These are phyloP conservation scores for Lumbricus terrestris DNA, from an alignment of 2,888 invertebrate species.

Conservation along the genomic window DNA sequence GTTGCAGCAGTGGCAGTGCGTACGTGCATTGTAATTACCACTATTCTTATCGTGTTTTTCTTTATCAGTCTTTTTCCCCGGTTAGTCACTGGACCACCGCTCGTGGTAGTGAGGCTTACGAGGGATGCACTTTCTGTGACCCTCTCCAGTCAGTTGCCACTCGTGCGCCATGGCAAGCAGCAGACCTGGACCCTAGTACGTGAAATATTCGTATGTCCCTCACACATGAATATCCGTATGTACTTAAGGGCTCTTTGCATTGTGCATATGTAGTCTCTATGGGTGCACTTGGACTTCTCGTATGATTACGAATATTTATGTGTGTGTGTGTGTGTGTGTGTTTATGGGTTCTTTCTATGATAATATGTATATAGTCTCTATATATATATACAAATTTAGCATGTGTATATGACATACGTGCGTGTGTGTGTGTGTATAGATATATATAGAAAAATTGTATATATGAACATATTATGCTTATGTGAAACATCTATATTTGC, in stretches of 20 bases:
- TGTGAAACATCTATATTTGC: constrained; percentile 16
- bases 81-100: neutral
- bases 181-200: neutral
- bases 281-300: neutral
- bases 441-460: neutral
- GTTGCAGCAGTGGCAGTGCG: neutral
- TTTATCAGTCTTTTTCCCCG: neutral
- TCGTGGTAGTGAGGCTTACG: neutral
- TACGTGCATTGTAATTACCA: neutral
- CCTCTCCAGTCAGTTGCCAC: neutral
- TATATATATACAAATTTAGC: neutral
- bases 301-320: neutral
- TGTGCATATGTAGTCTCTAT: neutral
- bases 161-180: neutral
- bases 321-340: neutral
- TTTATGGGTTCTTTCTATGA: neutral
- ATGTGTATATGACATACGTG: too few species aligned
- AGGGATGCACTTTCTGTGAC: neutral
- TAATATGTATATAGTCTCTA: neutral
- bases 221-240: neutral
- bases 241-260: neutral
- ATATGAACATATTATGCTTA: constrained; percentile 4
- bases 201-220: too few species aligned
- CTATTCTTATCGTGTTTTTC: neutral
- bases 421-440: neutral